A percentile compares a stretch with the other conserved stretches of the same genome.
These are phyloP conservation scores for Parascotia fuliginaria DNA, from an alignment of 2,888 invertebrate species.

Conservation along the genomic window DNA sequence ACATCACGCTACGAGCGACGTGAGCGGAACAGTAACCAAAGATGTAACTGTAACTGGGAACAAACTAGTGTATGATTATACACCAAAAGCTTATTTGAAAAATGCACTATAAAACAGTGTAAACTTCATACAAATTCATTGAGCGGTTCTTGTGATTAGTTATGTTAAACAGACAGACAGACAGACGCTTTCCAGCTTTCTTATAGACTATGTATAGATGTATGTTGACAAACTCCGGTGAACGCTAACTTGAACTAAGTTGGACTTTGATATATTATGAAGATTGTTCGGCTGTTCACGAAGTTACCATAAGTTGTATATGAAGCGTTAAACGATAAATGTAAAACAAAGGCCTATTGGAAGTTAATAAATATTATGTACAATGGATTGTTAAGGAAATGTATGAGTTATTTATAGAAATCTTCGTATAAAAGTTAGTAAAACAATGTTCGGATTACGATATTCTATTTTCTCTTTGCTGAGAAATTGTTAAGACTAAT, in stretches of 20 bases:
- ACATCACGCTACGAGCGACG: no score
- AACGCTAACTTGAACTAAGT: slow-evolving; percentile 50
- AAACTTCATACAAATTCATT: no score
- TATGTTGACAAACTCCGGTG: slow-evolving; percentile 42
- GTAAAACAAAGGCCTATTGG: slow-evolving; percentile 6
- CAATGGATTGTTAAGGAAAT: not conserved
- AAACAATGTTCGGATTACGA: no score
- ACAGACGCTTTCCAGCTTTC: no score
- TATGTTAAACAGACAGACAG: no score
- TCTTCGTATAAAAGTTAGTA: not conserved
- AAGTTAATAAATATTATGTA: not conserved
- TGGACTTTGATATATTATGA: slow-evolving; percentile 50
- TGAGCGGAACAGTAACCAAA: no score
- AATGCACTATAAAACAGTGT: no score
- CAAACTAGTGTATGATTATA: no score
- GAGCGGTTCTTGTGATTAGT: no score
- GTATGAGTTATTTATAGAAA: not conserved
- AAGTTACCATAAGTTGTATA: slow-evolving; percentile 32
- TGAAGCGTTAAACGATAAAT: slow-evolving; percentile 16
- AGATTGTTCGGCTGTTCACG: slow-evolving; percentile 44
- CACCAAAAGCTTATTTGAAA: no score
- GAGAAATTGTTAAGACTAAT: not conserved
- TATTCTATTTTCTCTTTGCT: not conserved
- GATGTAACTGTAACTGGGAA: no score
- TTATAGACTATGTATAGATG: slow-evolving; percentile 22